These are phyloP conservation scores for Epinephelus moara DNA, from an alignment of 2,113 vertebrate species.

Conservation along the genomic window DNA sequence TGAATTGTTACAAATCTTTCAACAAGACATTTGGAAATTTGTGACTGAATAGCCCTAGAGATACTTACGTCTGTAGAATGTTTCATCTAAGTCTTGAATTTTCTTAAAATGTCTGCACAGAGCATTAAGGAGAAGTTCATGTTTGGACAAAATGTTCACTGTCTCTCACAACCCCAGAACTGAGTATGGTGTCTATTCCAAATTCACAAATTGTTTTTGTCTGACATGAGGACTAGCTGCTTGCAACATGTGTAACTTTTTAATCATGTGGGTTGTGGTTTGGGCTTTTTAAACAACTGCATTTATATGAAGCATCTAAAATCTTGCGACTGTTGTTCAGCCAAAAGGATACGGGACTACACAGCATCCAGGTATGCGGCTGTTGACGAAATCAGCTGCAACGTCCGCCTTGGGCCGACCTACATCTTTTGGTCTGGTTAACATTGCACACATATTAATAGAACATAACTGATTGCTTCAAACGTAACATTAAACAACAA, in stretches of 20 bases:
- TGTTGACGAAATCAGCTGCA: conserved; percentile 94
- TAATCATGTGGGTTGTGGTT: background rate
- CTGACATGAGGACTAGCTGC: background rate
- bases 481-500: background rate
- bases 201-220: background rate
- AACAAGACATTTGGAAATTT: background rate
- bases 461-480: background rate
- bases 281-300: background rate
- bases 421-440: conserved; percentile 90
- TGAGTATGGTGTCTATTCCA: background rate
- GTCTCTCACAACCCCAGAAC: background rate
- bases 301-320: background rate
- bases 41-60: background rate
- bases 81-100: conserved; percentile 94
- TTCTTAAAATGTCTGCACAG: conserved; percentile 92
- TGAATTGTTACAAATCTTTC: background rate
- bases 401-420: conserved; percentile 93
- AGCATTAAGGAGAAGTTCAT: conserved; percentile 82
- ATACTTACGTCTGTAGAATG: conserved; percentile 94
- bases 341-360: conserved; percentile 93
- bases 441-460: conserved; percentile 30
- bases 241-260: background rate
- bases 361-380: conserved; percentile 88
- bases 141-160: background rate
- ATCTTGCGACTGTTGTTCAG: background rate